Conservation (phyloP, 2,888 invertebrate species). For the Andrena praecox region DNA sequence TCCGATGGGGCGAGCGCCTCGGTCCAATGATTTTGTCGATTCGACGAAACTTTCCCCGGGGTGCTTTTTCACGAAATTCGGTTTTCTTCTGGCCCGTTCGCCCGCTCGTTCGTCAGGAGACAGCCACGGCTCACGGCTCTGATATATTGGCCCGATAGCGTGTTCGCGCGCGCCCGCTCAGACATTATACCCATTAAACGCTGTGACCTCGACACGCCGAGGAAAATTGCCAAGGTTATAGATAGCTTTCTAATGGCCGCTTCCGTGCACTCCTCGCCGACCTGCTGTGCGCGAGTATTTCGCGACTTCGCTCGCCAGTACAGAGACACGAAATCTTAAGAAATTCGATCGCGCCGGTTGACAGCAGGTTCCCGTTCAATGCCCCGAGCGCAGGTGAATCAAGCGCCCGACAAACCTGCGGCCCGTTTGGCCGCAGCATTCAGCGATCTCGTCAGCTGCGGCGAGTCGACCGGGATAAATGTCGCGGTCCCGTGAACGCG, state of each 20-base stretch:
- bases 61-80: constrained; percentile 58
- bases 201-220: constrained; percentile 64
- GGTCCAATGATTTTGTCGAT: constrained; percentile 67
- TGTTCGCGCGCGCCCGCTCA: constrained; percentile 72
- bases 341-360: background rate
- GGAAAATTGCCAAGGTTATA: constrained; percentile 68
- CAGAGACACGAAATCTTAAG: background rate
- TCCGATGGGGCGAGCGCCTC: constrained; percentile 31
- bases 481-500: background rate
- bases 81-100: constrained; percentile 46
- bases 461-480: background rate
- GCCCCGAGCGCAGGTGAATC: no score
- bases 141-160: constrained; percentile 77
- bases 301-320: background rate
- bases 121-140: constrained; percentile 56
- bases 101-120: constrained; percentile 58
- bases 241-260: constrained; percentile 75
- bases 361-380: background rate
- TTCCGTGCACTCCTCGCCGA: background rate
- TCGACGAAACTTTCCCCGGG: constrained; percentile 64
- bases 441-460: background rate
- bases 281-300: background rate
- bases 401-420: no score
- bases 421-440: background rate
- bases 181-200: constrained; percentile 78